Evolutionary conservation across 2,113 vertebrate species (phyloP).

Genomic region (Macquaria australasica): DNA sequence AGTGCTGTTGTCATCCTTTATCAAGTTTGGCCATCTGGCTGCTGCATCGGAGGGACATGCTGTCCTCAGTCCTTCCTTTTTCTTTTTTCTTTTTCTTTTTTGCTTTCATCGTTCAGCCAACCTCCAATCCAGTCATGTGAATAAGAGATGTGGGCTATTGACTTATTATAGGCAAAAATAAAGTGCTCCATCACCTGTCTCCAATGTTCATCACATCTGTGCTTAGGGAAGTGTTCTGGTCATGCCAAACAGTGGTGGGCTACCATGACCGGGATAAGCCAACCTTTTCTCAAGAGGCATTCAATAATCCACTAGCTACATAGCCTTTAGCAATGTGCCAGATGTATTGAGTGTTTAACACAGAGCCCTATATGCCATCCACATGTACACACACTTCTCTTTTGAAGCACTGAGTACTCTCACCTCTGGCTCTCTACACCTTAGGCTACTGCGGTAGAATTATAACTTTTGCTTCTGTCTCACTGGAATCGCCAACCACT

Average conservation of each 20-base stretch:
- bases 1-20: background rate
- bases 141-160: conserved; percentile 18
- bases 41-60: conserved; percentile 45
- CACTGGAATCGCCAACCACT: conserved; percentile 31
- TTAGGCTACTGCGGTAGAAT: conserved; percentile 46
- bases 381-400: conserved; percentile 5
- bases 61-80: conserved; percentile 55
- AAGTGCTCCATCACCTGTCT: background rate
- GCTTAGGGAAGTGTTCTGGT: background rate
- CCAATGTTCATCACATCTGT: conserved; percentile 29
- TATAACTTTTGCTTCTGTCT: conserved; percentile 52
- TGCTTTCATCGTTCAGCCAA: conserved; percentile 43
- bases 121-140: conserved; percentile 27
- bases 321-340: background rate
- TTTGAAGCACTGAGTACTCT: conserved; percentile 28
- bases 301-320: conserved; percentile 24
- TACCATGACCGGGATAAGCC: background rate
- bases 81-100: background rate
- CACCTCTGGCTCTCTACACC: conserved; percentile 39
- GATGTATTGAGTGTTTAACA: conserved; percentile 39
- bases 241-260: background rate
- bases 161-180: conserved; percentile 16
- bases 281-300: conserved; percentile 19
- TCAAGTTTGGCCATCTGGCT: conserved; percentile 46
- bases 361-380: background rate